Conservation (phyloP, 2,797 vertebrate species). For the Myiotriccus ornatus region DNA sequence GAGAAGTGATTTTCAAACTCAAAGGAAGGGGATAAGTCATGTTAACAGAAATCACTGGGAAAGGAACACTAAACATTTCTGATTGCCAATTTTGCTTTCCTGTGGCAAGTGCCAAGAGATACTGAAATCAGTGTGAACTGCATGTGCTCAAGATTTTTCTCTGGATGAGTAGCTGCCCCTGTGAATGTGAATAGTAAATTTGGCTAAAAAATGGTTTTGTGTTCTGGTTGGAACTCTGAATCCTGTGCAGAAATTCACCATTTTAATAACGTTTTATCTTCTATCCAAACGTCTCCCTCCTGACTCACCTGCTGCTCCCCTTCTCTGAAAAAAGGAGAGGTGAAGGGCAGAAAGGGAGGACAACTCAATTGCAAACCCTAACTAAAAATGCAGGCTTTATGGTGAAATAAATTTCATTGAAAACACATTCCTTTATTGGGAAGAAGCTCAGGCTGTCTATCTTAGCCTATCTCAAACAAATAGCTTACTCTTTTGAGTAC, state of each 20-base stretch:
- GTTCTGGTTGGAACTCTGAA: background rate
- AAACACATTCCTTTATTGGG: background rate
- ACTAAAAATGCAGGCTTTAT: background rate
- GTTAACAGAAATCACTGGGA: slow-evolving; percentile 6
- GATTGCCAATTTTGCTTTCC: background rate
- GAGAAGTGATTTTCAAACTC: slow-evolving; percentile 16
- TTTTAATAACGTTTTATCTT: background rate
- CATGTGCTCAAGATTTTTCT: background rate
- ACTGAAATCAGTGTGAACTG: background rate
- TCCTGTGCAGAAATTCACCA: background rate
- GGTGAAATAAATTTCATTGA: background rate
- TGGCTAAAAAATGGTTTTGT: background rate
- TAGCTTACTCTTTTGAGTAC: background rate
- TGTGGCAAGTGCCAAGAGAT: background rate
- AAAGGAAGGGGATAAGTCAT: background rate
- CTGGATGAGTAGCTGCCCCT: background rate
- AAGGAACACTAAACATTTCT: background rate
- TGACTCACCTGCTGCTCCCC: background rate
- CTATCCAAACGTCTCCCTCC: background rate
- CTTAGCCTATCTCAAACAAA: slow-evolving; percentile 6
- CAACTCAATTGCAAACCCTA: background rate
- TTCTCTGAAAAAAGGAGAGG: background rate
- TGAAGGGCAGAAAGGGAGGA: background rate
- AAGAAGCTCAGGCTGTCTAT: background rate
- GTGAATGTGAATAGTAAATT: background rate